Evolutionary conservation across 2,113 vertebrate species (phyloP).

Genomic region (Brachypteracias leptosomus): DNA sequence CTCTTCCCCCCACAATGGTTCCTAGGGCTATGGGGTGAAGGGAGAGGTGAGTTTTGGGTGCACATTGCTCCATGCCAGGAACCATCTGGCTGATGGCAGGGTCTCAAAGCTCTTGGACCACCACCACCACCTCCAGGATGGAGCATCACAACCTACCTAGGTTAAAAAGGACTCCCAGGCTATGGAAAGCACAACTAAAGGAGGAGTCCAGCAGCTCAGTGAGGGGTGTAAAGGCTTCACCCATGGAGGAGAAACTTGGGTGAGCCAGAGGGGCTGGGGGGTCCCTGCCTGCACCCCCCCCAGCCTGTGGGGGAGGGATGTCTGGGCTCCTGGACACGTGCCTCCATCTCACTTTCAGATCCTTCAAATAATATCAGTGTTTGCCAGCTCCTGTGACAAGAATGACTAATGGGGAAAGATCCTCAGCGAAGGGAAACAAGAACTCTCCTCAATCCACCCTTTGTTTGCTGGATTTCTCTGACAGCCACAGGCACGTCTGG

Average conservation of each 20-base stretch:
- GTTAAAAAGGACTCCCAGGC: not conserved
- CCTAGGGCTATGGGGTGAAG: too few relatives aligned
- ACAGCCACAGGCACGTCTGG: not conserved
- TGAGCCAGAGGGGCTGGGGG: not conserved
- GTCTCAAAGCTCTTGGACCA: not conserved
- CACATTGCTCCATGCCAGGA: not conserved
- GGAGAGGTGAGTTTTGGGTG: not conserved
- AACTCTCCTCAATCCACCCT: slow-evolving; percentile 32
- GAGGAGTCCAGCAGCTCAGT: not conserved
- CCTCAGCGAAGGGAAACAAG: slow-evolving; percentile 2
- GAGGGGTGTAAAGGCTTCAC: not conserved
- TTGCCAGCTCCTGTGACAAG: slow-evolving; percentile 53
- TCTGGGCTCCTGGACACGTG: not conserved
- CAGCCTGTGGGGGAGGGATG: fast-evolving
- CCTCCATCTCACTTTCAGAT: slow-evolving; percentile 46
- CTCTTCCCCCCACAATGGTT: not conserved
- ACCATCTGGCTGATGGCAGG: not conserved
- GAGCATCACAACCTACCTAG: not conserved
- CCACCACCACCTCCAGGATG: not conserved
- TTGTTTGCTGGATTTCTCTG: slow-evolving; percentile 17
- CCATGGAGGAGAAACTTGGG: not conserved
- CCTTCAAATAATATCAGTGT: slow-evolving; percentile 26
- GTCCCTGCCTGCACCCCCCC: not conserved
- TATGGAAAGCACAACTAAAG: not conserved
- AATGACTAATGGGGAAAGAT: slow-evolving; percentile 65